These are phyloP conservation scores for Pheucticus melanocephalus DNA, from an alignment of 2,113 vertebrate species.

Conservation along the genomic window DNA sequence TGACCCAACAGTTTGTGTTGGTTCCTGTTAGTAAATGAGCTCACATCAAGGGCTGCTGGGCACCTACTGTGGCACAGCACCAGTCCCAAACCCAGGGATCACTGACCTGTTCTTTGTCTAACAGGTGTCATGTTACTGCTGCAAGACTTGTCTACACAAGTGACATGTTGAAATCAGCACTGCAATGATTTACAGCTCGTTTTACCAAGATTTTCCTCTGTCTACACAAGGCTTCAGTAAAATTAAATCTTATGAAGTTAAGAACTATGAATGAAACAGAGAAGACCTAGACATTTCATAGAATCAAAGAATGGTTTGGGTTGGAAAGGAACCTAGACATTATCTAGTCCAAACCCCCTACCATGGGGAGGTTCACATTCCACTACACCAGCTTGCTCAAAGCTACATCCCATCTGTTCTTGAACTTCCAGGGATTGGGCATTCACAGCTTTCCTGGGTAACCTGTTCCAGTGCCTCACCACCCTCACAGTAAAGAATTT, in stretches of 20 bases:
- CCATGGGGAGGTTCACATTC: background rate
- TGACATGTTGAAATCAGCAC: background rate
- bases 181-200: background rate
- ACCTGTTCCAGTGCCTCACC: background rate
- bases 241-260: background rate
- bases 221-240: background rate
- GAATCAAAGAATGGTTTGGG: background rate
- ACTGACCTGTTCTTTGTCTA: background rate
- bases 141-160: background rate
- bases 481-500: too few species aligned
- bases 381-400: background rate
- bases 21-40: background rate
- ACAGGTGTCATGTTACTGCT: fast-evolving
- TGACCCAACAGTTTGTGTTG: background rate
- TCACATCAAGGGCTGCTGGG: background rate
- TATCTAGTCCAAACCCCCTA: background rate
- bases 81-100: background rate
- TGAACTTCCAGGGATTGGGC: background rate
- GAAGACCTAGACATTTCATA: background rate
- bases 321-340: background rate
- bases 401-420: background rate
- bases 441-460: background rate
- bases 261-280: background rate
- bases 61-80: background rate
- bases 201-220: background rate